Base-by-base conservation (phyloP, 2,888 invertebrate genomes). In the Trypoxylon attenuatum region DNA sequence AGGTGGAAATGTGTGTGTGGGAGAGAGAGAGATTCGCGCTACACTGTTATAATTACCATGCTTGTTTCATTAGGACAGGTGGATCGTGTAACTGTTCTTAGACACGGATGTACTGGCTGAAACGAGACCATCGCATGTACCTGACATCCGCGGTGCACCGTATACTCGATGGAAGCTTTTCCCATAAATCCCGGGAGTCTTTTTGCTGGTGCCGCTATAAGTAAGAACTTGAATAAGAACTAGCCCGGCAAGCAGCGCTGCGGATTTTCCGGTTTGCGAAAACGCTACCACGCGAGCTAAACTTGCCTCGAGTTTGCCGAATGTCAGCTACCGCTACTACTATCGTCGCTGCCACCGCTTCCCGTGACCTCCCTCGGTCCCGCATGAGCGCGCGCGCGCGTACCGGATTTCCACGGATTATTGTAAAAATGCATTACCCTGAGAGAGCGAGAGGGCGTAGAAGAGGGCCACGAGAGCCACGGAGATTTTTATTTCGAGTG, bases 41-140 rank as follows among this genome's bases (percentile, higher is more conserved):
- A 65, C 42, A 63, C 71, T 58, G 69, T 71, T 71, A 62, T 69
- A 69, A 71, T 71, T 66, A 50, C 33, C 50, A 42, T 61, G 22
- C 39, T 41, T 38, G 51, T 52, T 54, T 55, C 55, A 33, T 57
- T 39, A 45, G 53, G 42, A n/a, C n/a, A 16, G 23, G 25, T 10
- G 39, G 19, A 22, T 50, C 33, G 46, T 2, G 33, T 57, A 57
- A 64, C 56, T 42, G 63, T 68, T 51, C 25, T 25, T 10, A 42
- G 29, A 55, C 33, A 38, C 22, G 56, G 19, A 47, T 21, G n/a
- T 10, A 43, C 43, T 5, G 15, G 2, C 46, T 13, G 16, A 25
- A 46, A 13, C 15, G 46, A 25, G 27, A 23, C 23, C 8, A n/a
- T 13, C 5, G 6, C 47, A 23, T 47, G 29, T 47, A 22, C 10